Evolutionary conservation across 92 coral and sea anemone genomes (phyloP).

Genomic region (Desmophyllum pertusum): DNA sequence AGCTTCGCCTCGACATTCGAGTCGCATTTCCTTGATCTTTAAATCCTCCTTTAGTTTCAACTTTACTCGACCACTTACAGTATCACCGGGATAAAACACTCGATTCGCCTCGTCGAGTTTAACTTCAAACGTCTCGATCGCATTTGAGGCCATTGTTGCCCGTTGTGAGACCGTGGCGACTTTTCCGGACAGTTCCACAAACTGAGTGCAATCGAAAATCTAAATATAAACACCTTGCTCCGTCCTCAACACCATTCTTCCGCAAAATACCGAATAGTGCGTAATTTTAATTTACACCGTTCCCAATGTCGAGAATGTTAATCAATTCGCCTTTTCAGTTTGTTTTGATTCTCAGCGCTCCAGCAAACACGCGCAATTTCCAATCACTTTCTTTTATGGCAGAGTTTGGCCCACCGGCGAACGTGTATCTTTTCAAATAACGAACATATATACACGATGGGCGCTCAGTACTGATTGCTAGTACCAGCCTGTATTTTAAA

Average conservation of each 20-base stretch:
- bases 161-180: neutral
- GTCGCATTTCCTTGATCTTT: constrained; percentile 55
- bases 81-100: constrained; percentile 66
- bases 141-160: constrained; percentile 7
- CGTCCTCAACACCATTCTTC: neutral
- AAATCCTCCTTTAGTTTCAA: constrained; percentile 45
- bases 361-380: too few relatives aligned
- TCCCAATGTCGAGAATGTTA: neutral
- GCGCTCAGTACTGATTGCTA: too few relatives aligned
- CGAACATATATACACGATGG: neutral
- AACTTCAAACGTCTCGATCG: constrained; percentile 50
- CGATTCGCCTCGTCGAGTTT: constrained; percentile 57
- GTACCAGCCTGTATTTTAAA: neutral
- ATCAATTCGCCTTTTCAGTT: constrained; percentile 1
- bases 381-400: neutral
- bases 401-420: neutral
- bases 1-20: constrained; percentile 74
- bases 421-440: neutral
- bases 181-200: neutral
- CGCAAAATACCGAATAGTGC: neutral
- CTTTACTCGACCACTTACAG: constrained; percentile 62
- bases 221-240: neutral
- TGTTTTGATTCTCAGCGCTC: neutral
- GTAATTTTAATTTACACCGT: too few relatives aligned
- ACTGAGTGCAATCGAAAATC: neutral